These are phyloP conservation scores for Pteromalus puparum DNA, from an alignment of 1,140 invertebrate genomes.

Conservation along the genomic window DNA sequence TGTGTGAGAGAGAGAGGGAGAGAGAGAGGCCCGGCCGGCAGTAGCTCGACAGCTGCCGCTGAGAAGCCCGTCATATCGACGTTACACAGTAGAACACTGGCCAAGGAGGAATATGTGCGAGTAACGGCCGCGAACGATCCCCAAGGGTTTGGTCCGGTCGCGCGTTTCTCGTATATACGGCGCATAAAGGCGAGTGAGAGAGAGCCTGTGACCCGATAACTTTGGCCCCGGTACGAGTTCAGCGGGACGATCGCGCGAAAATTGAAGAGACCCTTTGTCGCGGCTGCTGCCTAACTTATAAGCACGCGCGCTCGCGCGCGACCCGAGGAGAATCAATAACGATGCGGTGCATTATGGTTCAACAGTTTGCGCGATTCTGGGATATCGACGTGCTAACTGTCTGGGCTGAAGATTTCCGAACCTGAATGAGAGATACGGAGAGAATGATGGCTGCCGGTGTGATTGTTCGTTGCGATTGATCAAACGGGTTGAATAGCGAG, in stretches of 20 bases:
- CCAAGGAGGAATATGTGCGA: not conserved
- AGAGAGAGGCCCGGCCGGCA: too few relatives aligned
- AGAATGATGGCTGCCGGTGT: too few relatives aligned
- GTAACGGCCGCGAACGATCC: not conserved
- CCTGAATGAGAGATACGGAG: too few relatives aligned
- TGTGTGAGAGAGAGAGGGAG: not conserved
- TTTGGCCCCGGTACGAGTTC: not conserved
- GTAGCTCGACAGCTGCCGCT: not conserved
- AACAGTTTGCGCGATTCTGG: conserved; percentile 16
- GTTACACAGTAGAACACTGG: not conserved
- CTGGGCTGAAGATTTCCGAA: not conserved
- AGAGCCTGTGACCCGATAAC: not conserved
- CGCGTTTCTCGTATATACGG: not conserved
- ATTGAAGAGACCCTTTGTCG: conserved; percentile 26
- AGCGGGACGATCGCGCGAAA: not conserved
- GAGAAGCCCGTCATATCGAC: not conserved
- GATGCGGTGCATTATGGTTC: conserved; percentile 16
- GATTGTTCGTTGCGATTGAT: too few relatives aligned
- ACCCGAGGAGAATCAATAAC: conserved; percentile 17
- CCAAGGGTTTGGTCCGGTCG: not conserved
- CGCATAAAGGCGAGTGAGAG: not conserved
- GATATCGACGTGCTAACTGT: not conserved
- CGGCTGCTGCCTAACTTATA: not conserved
- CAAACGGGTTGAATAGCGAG: too few relatives aligned
- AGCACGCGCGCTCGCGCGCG: conserved; percentile 4